Percentiles rank a stretch among this genome's conserved stretches.
Evolutionary conservation across 2,113 vertebrate species (phyloP).

Genomic region (Pristiophorus japonicus): DNA sequence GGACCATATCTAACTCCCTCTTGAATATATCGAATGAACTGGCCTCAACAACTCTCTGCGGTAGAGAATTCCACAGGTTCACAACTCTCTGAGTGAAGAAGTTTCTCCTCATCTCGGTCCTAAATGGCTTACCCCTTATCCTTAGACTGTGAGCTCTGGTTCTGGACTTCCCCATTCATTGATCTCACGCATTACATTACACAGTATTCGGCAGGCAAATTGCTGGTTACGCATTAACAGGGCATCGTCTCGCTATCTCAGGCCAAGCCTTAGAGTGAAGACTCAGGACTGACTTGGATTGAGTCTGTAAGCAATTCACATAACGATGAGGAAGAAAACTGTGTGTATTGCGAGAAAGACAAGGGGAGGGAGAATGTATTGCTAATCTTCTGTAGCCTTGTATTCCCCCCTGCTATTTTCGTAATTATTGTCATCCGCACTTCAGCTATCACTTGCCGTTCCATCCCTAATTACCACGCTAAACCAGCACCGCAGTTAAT

Average conservation of each 20-base stretch:
- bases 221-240: background rate
- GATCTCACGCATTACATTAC: background rate
- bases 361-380: background rate
- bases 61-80: no score
- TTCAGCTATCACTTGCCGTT: background rate
- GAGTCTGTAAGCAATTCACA: background rate
- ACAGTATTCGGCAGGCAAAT: background rate
- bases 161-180: no score
- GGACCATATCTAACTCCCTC: no score
- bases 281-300: background rate
- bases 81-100: no score
- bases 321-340: background rate
- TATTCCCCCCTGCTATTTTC: background rate
- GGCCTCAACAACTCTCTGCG: no score
- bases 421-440: constrained; percentile 2
- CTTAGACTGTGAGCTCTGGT: no score
- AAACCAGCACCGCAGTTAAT: background rate
- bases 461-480: background rate
- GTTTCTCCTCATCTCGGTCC: no score
- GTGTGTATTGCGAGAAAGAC: background rate
- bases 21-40: no score
- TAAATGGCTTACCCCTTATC: no score
- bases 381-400: background rate
- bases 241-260: background rate
- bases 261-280: background rate